Conservation (phyloP, 2,113 vertebrate genomes). For the Crotalus viridis region DNA sequence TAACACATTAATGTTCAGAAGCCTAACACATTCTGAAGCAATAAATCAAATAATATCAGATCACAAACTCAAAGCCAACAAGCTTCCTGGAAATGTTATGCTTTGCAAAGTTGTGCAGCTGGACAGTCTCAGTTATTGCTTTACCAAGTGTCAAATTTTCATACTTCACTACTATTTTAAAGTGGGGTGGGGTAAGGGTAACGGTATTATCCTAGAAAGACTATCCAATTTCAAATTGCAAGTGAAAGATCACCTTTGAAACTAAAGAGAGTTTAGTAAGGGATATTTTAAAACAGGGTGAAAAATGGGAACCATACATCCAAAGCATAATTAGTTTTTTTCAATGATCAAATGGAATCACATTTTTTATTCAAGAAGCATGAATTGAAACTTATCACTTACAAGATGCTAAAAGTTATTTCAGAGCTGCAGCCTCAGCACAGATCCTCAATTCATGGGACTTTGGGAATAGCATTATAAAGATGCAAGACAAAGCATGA, state of each 20-base stretch:
- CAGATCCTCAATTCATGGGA: background rate
- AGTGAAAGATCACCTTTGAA: background rate
- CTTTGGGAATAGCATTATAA: background rate
- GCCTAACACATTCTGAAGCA: background rate
- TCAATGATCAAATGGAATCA: background rate
- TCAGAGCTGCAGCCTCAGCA: background rate
- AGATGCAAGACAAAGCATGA: background rate
- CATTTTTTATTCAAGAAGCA: background rate
- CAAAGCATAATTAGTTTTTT: background rate
- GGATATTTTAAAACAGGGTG: background rate
- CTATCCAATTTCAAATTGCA: background rate
- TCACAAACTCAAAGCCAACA: background rate
- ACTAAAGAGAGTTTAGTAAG: background rate
- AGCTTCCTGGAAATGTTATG: background rate
- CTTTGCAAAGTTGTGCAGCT: background rate
- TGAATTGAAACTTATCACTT: background rate
- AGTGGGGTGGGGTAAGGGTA: background rate
- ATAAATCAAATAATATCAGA: background rate
- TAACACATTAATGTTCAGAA: background rate
- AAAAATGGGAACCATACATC: background rate
- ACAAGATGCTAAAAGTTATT: background rate
- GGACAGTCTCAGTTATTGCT: background rate
- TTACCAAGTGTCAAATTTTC: background rate
- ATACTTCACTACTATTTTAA: background rate
- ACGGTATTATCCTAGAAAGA: background rate